Evolutionary conservation across 2,888 invertebrate species (phyloP).

Genomic region (Labia minor): DNA sequence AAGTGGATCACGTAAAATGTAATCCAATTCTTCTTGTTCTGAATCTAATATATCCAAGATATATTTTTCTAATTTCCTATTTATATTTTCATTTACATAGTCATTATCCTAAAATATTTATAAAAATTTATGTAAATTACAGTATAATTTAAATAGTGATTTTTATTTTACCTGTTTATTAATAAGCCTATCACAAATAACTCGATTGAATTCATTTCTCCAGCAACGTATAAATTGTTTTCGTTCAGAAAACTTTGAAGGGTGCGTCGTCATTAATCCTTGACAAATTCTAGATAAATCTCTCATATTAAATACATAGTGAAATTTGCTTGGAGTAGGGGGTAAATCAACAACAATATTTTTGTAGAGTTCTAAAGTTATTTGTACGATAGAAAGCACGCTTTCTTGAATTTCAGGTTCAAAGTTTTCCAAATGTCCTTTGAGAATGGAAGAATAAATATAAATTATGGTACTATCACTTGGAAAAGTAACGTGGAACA

Average conservation of each 20-base stretch:
- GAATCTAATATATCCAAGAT: conserved; percentile 40
- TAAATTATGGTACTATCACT: conserved; percentile 62
- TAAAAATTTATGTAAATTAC: no score
- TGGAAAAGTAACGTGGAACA: conserved; percentile 78
- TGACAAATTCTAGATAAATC: conserved; percentile 77
- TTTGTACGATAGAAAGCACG: conserved; percentile 56
- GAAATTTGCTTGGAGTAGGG: conserved; percentile 86
- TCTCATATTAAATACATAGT: conserved; percentile 87
- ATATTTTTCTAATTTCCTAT: conserved; percentile 46
- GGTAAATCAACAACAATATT: conserved; percentile 64
- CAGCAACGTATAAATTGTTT: conserved; percentile 72
- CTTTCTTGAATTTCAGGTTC: conserved; percentile 51
- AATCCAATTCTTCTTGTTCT: conserved; percentile 41
- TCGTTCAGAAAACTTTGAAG: conserved; percentile 53
- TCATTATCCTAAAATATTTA: conserved; percentile 48
- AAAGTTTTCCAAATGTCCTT: conserved; percentile 65
- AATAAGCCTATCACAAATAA: conserved; percentile 79
- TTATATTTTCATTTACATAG: conserved; percentile 49
- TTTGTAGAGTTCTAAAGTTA: conserved; percentile 77
- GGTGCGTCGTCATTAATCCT: conserved; percentile 66
- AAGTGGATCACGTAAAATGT: conserved; percentile 67
- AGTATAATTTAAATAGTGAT: background rate
- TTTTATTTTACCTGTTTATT: conserved; percentile 42
- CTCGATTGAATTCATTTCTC: conserved; percentile 81
- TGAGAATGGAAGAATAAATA: conserved; percentile 72